Evolutionary conservation across 2,113 vertebrate species (phyloP).

Genomic region (Lichenostomus cassidix): DNA sequence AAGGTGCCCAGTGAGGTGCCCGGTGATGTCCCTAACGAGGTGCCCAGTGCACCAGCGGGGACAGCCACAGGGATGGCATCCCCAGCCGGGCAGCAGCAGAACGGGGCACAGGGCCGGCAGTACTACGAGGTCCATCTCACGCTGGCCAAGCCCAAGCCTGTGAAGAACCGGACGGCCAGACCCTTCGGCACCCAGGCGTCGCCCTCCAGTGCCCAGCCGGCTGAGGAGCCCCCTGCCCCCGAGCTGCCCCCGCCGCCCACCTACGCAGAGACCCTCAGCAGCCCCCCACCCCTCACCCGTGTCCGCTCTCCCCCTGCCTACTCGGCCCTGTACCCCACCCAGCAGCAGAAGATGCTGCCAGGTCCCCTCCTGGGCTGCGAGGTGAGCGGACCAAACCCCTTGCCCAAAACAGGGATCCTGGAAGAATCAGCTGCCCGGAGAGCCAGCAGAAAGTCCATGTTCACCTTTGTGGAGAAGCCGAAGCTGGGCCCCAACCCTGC

Average conservation of each 20-base stretch:
- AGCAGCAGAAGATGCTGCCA: slow-evolving; percentile 72
- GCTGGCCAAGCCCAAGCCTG: slow-evolving; percentile 75
- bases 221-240: slow-evolving; percentile 37
- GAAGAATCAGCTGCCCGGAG: slow-evolving; percentile 81
- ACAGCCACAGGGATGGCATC: neutral
- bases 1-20: neutral
- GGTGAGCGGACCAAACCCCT: slow-evolving; percentile 11
- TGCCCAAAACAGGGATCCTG: slow-evolving; percentile 86
- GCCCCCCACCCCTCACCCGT: slow-evolving; percentile 74
- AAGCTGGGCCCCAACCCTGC: slow-evolving; percentile 92
- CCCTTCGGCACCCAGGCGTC: slow-evolving; percentile 84
- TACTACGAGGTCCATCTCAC: slow-evolving; percentile 79
- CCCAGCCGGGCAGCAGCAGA: neutral
- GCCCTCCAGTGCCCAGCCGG: neutral
- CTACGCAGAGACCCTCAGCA: slow-evolving; percentile 79
- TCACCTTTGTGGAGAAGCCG: slow-evolving; percentile 95
- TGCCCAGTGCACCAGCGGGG: neutral
- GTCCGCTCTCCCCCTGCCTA: slow-evolving; percentile 74
- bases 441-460: slow-evolving; percentile 87
- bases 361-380: slow-evolving; percentile 28
- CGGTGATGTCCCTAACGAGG: neutral
- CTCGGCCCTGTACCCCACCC: slow-evolving; percentile 74
- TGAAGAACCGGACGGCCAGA: slow-evolving; percentile 89
- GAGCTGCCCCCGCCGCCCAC: slow-evolving; percentile 80
- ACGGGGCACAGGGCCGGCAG: neutral